These are phyloP conservation scores for Andinoacara biseriatus DNA, from an alignment of 2,113 vertebrate species.

Conservation along the genomic window DNA sequence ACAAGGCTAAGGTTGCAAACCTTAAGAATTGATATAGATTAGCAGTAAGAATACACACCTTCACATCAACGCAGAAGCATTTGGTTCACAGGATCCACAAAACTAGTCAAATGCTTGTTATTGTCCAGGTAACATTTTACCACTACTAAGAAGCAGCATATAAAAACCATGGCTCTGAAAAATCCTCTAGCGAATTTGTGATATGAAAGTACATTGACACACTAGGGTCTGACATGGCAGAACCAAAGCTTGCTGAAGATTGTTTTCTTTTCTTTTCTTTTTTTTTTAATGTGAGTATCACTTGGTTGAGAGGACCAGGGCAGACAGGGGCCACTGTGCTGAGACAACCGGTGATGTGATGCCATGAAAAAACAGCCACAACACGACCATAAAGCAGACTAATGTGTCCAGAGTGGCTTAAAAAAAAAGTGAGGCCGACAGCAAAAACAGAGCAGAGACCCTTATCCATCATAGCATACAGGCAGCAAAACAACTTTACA, in stretches of 20 bases:
- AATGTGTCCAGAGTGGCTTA: conserved; percentile 63
- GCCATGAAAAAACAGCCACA: conserved; percentile 20
- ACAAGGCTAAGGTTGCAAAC: background rate
- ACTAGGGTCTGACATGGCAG: background rate
- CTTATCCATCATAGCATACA: conserved; percentile 54
- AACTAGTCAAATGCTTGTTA: background rate
- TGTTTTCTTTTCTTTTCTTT: background rate
- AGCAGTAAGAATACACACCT: accelerated
- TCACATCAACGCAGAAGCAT: background rate
- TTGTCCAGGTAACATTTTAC: background rate
- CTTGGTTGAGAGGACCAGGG: conserved; percentile 34
- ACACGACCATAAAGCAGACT: conserved; percentile 49
- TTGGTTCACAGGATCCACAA: background rate
- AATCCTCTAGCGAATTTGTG: conserved; percentile 19
- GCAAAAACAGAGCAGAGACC: conserved; percentile 39
- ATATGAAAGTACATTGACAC: conserved; percentile 40
- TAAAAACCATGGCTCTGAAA: conserved; percentile 26
- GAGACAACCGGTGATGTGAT: conserved; percentile 43
- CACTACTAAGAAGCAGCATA: conserved; percentile 1
- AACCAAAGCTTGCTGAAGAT: conserved; percentile 26
- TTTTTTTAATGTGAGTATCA: conserved; percentile 17
- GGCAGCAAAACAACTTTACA: conserved; percentile 52
- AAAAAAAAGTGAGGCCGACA: conserved; percentile 35
- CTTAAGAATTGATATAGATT: background rate
- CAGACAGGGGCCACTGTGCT: conserved; percentile 37